Base-by-base conservation (phyloP, 1,140 invertebrate genomes). In the Listronotus oregonensis region DNA sequence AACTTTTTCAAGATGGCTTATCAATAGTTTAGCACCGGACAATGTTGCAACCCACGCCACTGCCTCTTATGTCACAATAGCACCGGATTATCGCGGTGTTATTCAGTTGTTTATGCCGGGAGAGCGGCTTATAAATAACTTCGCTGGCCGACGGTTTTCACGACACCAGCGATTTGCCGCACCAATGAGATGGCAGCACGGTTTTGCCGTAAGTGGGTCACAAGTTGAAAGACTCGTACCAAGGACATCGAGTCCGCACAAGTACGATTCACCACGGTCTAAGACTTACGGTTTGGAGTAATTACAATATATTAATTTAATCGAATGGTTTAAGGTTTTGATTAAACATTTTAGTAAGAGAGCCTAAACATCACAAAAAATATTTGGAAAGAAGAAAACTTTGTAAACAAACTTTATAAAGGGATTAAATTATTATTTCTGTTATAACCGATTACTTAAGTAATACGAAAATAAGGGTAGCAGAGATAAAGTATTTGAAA, bases 171-270 rank as follows among this genome's bases (percentile, higher is more conserved):
- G 54, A 43, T 69, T 68, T 69, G 70, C 71, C 71, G 69, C 71
- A 63, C 62, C 60, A 54, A 15, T 50, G 51, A 39, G 51, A 69
- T 64, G 58, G 67, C 51, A 62, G 66, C 47, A 42, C 67, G 64
- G 68, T 66, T 37, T 51, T 61, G 54, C 67, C 66, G 68, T 67
- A 77, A 77, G 74, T 77, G 73, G 75, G 75, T 75, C 75, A 77
- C 68, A 73, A 76, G 75, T 77, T 77, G 75, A 77, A 77, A 77
- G 75, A 77, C 75, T 76, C 71, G 64, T 69, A 75, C 74, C 75
- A 77, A 77, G 75, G 75, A 77, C 75, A 77, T 67, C 66, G 67
- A 68, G 67, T 72, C 64, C 63, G 72, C 67, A 67, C 57, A 64
- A 61, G 50, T 68, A 70, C 68, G 68, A 70, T 70, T 72, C 68